Conservation (phyloP, 1,140 invertebrate genomes). For the Vanessa atalanta region DNA sequence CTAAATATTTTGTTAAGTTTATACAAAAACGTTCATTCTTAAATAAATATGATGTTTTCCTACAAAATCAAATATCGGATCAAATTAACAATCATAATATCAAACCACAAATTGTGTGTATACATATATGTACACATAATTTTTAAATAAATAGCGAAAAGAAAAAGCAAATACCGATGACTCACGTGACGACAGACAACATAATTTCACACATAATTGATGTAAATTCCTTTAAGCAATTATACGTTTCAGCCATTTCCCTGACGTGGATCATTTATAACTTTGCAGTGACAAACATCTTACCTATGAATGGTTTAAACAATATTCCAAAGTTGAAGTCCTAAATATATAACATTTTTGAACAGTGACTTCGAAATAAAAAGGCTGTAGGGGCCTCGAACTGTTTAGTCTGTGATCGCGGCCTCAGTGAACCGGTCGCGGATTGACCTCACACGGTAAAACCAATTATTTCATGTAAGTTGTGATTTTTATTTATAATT, state of each 20-base stretch:
- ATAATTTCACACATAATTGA: conserved; percentile 10
- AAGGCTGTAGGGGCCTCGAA: conserved; percentile 62
- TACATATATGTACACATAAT: neutral
- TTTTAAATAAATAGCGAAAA: conserved; percentile 1
- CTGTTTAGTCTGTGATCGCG: conserved; percentile 66
- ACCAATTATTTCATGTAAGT: conserved; percentile 56
- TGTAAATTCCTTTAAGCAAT: conserved; percentile 18
- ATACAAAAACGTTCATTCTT: too few species aligned
- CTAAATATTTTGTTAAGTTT: too few species aligned
- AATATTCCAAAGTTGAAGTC: neutral
- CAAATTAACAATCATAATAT: too few species aligned
- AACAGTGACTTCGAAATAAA: conserved; percentile 48
- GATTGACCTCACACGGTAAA: conserved; percentile 46
- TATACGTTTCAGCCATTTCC: conserved; percentile 13
- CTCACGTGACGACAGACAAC: conserved; percentile 3
- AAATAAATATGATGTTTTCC: too few species aligned
- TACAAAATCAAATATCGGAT: too few species aligned
- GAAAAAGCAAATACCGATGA: neutral
- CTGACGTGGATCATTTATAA: neutral
- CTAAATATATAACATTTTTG: neutral
- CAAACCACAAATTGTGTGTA: too few species aligned
- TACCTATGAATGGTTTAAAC: neutral
- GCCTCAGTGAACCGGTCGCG: conserved; percentile 60
- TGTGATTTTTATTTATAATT: conserved; percentile 1
- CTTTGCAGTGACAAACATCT: conserved; percentile 5